Evolutionary conservation across 2,797 vertebrate species (phyloP), one percentile per base, ranked within the genome.

Genomic region (Tympanoctomys barrerae): DNA sequence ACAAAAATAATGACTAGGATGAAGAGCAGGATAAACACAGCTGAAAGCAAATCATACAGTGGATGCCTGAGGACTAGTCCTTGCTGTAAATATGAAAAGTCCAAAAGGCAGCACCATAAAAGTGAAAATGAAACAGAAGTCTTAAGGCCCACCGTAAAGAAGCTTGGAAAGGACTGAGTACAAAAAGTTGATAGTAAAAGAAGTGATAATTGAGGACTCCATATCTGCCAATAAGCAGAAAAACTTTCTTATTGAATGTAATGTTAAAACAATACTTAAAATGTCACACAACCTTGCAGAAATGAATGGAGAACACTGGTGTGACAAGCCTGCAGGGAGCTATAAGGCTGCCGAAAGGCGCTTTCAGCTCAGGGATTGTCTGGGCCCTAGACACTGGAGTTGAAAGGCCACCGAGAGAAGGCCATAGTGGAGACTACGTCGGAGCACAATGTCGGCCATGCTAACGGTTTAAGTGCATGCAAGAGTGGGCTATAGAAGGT

Each of bases 1-100:
- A 79, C 21, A 78, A 89, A 89, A 91, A 73, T 75, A 89, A 87
- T 84, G 87, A 77, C 16, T 83, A 13, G 16, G 36, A 59, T 77
- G 19, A 68, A 83, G 42, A 68, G 49, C n/a, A 92, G 13, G 89
- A 49, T 77, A 91, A 96, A 90, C 24, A 68, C 0, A 90, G 61
- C 49, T 28, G 62, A 86, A 79, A 90, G 21, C 54, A 92, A 94
- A 82, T 82, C 75, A 71, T 24, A 21, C 92, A 8, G 39, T 31
- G 7, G 49, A 79, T 61, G 24, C 19, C 42, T 87, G 24, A 82
- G 11, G 13, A 68, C 79, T 57, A 52, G 5, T 52, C 39, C 36
- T 26, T 61, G n/a, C 33, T 19, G 11, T 1, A 75, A 93, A 62
- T 94, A 77, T 14, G 11, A 71, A 83, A 66, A 83, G 31, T 49